Evolutionary conservation across 2,797 vertebrate genomes (phyloP).

Genomic region (Notamacropus eugenii): DNA sequence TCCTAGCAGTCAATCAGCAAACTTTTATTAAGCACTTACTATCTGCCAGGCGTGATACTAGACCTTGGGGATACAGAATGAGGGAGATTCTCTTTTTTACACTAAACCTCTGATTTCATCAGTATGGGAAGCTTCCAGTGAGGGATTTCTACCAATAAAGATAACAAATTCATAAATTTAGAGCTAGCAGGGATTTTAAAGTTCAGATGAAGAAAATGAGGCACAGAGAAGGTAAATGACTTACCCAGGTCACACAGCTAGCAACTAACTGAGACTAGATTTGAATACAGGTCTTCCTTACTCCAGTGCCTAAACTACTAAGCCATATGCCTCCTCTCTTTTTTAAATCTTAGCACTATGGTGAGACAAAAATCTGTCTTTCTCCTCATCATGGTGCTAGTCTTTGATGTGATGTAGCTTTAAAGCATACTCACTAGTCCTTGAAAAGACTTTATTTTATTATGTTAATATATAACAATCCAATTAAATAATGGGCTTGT

Average conservation of each 20-base stretch:
- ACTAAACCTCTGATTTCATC: not conserved
- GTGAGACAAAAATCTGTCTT: not conserved
- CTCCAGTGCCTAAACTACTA: not conserved
- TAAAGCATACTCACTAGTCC: not conserved
- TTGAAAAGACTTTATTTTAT: not conserved
- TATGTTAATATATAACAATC: not conserved
- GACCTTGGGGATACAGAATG: not conserved
- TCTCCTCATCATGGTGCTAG: not conserved
- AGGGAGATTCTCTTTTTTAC: not conserved
- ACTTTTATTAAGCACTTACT: not conserved
- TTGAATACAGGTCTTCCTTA: not conserved
- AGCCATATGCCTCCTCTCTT: not conserved
- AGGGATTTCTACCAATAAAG: not conserved
- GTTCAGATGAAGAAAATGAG: too few relatives aligned
- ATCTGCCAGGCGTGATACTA: not conserved
- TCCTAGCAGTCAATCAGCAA: not conserved
- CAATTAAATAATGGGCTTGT: not conserved
- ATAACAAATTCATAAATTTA: not conserved
- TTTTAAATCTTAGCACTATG: not conserved
- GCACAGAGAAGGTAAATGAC: not conserved
- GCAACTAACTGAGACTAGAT: not conserved
- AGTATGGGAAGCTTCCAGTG: too few relatives aligned
- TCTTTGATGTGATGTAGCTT: not conserved
- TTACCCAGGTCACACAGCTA: not conserved
- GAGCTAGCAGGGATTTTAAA: not conserved